Evolutionary conservation across 1,140 invertebrate species (phyloP).

Genomic region (Zaprionus inermis): DNA sequence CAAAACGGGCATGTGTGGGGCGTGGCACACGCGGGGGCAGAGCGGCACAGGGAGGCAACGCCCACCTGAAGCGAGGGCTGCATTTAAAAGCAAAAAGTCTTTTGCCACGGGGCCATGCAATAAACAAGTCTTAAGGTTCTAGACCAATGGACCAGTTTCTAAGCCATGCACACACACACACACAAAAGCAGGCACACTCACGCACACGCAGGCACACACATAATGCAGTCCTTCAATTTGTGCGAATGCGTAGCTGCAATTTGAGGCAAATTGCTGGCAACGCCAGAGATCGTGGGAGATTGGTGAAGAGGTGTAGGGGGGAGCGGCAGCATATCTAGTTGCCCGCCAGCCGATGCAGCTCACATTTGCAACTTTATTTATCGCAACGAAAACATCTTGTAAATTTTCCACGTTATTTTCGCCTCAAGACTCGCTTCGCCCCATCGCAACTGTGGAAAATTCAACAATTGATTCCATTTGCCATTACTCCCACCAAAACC

Average conservation of each 20-base stretch:
- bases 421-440: slow-evolving; percentile 46
- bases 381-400: slow-evolving; percentile 79
- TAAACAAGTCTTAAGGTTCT: slow-evolving; percentile 75
- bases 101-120: slow-evolving; percentile 47
- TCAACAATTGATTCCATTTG: slow-evolving; percentile 77
- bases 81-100: slow-evolving; percentile 19
- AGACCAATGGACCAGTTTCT: slow-evolving; percentile 66
- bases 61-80: slow-evolving; percentile 5
- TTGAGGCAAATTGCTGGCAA: slow-evolving; percentile 56
- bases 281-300: neutral
- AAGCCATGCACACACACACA: slow-evolving; percentile 21
- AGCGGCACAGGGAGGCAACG: neutral
- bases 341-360: slow-evolving; percentile 57
- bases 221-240: slow-evolving; percentile 59
- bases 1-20: neutral
- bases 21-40: slow-evolving; percentile 28
- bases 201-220: neutral
- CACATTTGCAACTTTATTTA: slow-evolving; percentile 80
- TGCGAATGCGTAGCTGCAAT: slow-evolving; percentile 68
- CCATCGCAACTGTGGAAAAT: slow-evolving; percentile 55
- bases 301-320: too few species aligned
- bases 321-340: slow-evolving; percentile 13
- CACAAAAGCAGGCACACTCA: slow-evolving; percentile 2
- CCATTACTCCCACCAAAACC: slow-evolving; percentile 36
- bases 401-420: slow-evolving; percentile 77